Conservation (phyloP, 2,888 invertebrate species). For the Drosophila atroscutellata region DNA sequence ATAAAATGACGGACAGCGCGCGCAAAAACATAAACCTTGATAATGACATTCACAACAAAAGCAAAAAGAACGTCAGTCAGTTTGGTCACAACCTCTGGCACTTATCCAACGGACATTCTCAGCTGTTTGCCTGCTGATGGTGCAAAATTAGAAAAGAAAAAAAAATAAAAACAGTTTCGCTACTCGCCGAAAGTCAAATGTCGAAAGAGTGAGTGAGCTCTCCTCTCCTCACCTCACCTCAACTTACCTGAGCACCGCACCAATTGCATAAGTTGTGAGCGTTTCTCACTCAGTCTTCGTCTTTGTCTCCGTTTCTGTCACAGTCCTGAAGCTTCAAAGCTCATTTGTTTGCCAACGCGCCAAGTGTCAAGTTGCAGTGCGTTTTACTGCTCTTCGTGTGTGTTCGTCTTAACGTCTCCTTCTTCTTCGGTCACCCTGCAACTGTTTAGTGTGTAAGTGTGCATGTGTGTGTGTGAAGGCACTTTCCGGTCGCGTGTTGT, state of each 20-base stretch:
- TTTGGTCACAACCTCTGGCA: slow-evolving; percentile 72
- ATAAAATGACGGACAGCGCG: slow-evolving; percentile 43
- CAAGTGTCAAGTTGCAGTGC: slow-evolving; percentile 64
- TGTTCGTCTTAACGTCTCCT: slow-evolving; percentile 1
- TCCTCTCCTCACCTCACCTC: slow-evolving; percentile 9
- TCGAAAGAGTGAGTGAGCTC: slow-evolving; percentile 48
- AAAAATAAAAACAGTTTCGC: slow-evolving; percentile 44
- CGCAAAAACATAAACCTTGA: slow-evolving; percentile 67
- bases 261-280: slow-evolving; percentile 71
- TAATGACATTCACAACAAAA: slow-evolving; percentile 75
- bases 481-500: slow-evolving; percentile 77
- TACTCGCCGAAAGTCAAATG: slow-evolving; percentile 73
- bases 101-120: slow-evolving; percentile 68
- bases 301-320: slow-evolving; percentile 17
- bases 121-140: slow-evolving; percentile 30
- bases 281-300: slow-evolving; percentile 43
- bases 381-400: slow-evolving; percentile 21
- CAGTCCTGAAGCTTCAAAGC: slow-evolving; percentile 50
- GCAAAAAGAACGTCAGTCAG: slow-evolving; percentile 39
- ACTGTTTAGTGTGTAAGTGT: slow-evolving; percentile 50
- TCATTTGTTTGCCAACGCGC: slow-evolving; percentile 70
- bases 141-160: slow-evolving; percentile 57
- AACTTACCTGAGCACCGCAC: slow-evolving; percentile 50
- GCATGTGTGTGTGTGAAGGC: slow-evolving; percentile 44
- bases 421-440: slow-evolving; percentile 15